Conservation (phyloP, 2,113 vertebrate species). For the Apus apus region DNA sequence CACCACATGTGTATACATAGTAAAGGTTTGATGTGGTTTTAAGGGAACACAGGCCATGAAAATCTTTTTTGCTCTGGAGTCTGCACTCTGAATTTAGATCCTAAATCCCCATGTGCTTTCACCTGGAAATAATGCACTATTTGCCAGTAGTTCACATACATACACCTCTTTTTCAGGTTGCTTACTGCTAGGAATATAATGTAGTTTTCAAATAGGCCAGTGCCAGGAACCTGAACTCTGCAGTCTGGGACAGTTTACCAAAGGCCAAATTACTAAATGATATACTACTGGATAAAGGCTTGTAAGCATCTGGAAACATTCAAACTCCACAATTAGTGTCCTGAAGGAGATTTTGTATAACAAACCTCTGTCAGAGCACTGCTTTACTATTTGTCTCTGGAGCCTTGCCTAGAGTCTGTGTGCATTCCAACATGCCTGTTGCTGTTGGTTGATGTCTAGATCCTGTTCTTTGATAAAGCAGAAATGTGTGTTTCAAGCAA, state of each 20-base stretch:
- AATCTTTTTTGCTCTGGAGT: not conserved
- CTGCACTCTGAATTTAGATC: not conserved
- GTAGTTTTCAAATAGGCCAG: not conserved
- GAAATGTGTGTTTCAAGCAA: not conserved
- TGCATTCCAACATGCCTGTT: not conserved
- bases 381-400: not conserved
- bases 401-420: not conserved
- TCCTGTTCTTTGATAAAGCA: not conserved
- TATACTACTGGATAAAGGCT: not conserved
- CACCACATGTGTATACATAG: rapidly evolving
- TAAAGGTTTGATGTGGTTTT: not conserved
- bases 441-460: not conserved
- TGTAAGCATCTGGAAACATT: slow-evolving; percentile 56
- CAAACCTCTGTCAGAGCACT: not conserved
- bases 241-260: not conserved
- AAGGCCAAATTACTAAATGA: not conserved
- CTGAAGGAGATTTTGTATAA: not conserved
- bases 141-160: not conserved
- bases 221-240: not conserved
- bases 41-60: not conserved
- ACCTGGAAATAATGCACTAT: not conserved
- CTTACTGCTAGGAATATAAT: not conserved
- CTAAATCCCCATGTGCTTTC: not conserved
- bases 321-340: not conserved
- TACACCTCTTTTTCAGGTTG: not conserved